Percentiles rank a stretch among this genome's conserved stretches.
Evolutionary conservation across 1,140 invertebrate species (phyloP).

Genomic region (Aphelenchoides fujianensis): DNA sequence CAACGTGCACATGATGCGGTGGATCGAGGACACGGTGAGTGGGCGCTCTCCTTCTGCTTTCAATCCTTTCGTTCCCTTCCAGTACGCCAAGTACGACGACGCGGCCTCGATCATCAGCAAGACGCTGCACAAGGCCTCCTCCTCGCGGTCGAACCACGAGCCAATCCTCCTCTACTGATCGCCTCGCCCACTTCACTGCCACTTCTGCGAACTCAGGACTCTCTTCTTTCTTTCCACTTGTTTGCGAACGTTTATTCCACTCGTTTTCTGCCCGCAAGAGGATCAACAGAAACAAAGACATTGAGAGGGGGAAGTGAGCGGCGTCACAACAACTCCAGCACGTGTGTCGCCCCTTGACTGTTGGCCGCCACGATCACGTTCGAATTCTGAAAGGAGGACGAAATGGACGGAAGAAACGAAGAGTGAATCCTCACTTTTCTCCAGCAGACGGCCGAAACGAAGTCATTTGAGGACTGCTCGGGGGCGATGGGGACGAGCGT

Average conservation of each 20-base stretch:
- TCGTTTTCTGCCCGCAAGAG: slow-evolving; percentile 4
- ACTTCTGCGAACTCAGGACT: slow-evolving; percentile 15
- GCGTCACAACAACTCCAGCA: slow-evolving; percentile 45
- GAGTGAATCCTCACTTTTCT: slow-evolving; percentile 68
- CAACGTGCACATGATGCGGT: slow-evolving; percentile 61
- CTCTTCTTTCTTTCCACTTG: slow-evolving; percentile 15
- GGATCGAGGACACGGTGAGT: slow-evolving; percentile 59
- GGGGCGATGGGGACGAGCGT: slow-evolving; percentile 19
- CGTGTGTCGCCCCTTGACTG: slow-evolving; percentile 79
- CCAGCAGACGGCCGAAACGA: slow-evolving; percentile 94
- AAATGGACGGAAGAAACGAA: slow-evolving; percentile 11
- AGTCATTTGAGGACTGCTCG: slow-evolving; percentile 71
- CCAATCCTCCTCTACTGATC: slow-evolving; percentile 24
- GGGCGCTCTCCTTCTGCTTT: background rate
- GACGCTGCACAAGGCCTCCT: slow-evolving; percentile 30
- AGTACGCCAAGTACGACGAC: slow-evolving; percentile 35
- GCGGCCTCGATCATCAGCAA: slow-evolving; percentile 29
- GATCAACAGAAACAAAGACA: background rate
- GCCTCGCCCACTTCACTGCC: slow-evolving; percentile 28
- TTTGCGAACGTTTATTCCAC: slow-evolving; percentile 18
- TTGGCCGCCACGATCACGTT: slow-evolving; percentile 89
- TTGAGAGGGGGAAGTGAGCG: slow-evolving; percentile 19
- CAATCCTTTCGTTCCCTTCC: no score
- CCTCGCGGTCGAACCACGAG: slow-evolving; percentile 23
- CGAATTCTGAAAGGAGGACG: slow-evolving; percentile 68